Base-by-base conservation (phyloP, 2,888 invertebrate species). In the Lacanobia oleracea region DNA sequence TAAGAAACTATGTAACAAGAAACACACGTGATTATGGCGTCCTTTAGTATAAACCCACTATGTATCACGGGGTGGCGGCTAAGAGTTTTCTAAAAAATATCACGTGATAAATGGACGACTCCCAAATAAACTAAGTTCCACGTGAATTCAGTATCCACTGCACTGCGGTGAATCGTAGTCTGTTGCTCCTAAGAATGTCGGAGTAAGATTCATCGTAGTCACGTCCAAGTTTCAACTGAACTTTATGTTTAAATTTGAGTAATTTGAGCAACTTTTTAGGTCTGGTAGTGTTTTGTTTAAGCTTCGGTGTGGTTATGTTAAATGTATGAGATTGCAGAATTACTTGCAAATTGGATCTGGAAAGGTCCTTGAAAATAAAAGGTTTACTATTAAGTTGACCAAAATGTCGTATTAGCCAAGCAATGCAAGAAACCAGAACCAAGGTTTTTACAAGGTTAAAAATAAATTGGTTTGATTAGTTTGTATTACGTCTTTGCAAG, bases 61-160 rank as follows among this genome's bases (percentile, higher is more conserved):
- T 27, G 27, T 27, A 27, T 27, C 27, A 27, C 27, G 27, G 27
- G 27, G n/a, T n/a, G n/a, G n/a, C n/a, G 27, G 27, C 27, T 27
- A 3, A n/a, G n/a, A n/a, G n/a, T n/a, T n/a, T n/a, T n/a, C 27
- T 27, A 27, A 27, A 27, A 27, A 27, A 27, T 3, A 27, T 27
- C 27, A 27, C 27, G 27, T 27, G 27, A 27, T 27, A 2, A 27
- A 27, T 27, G 27, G 27, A 27, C 27, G 27, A 27, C 27, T 3
- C 27, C 27, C 27, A 27, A 67, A 56, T 50, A 56, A 62, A 77
- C 54, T 64, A 51, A 74, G 62, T 79, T 75, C 59, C 43, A 70
- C 66, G 66, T 67, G 59, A 79, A 56, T 54, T 69, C 27, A 27
- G 65, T 40, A 60, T 14, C 73, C 62, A 74, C 79, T 67, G 75